Conservation (phyloP, 2,888 invertebrate species). For the Sinhomidia bicolor region DNA sequence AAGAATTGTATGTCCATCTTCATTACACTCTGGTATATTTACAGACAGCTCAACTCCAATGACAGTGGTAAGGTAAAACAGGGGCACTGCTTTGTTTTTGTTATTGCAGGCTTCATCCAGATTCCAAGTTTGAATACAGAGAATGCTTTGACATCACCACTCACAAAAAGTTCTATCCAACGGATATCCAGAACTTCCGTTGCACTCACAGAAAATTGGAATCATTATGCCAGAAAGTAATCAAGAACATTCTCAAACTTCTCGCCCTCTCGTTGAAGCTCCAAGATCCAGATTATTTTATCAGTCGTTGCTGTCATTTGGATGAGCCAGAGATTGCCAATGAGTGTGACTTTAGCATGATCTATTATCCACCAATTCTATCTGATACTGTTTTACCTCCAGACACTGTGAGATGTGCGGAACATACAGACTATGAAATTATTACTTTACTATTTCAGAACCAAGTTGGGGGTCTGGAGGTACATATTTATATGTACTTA, state of each 20-base stretch:
- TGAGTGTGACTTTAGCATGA: conserved; percentile 86
- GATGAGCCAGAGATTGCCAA: conserved; percentile 84
- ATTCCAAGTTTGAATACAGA: conserved; percentile 85
- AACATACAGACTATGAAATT: conserved; percentile 88
- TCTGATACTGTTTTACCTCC: conserved; percentile 81
- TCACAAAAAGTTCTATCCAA: conserved; percentile 85
- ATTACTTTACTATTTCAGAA: conserved; percentile 89
- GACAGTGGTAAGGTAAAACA: no score
- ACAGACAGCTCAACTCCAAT: not conserved
- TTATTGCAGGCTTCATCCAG: conserved; percentile 79
- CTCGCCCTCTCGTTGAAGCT: conserved; percentile 71
- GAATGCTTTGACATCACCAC: conserved; percentile 87
- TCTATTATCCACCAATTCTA: conserved; percentile 87
- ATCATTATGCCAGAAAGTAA: conserved; percentile 86
- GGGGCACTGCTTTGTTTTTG: not conserved
- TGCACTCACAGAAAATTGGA: conserved; percentile 86
- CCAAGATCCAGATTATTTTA: conserved; percentile 83
- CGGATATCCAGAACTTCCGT: conserved; percentile 86
- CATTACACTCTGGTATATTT: not conserved
- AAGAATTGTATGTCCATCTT: conserved; percentile 81
- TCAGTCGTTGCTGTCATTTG: conserved; percentile 86
- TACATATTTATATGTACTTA: no score
- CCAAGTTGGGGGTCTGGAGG: conserved; percentile 89
- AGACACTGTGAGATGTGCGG: conserved; percentile 86
- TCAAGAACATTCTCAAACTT: conserved; percentile 85